These are phyloP conservation scores for Caenorhabditis parvicauda DNA, from an alignment of 2,888 invertebrate genomes.

Conservation along the genomic window DNA sequence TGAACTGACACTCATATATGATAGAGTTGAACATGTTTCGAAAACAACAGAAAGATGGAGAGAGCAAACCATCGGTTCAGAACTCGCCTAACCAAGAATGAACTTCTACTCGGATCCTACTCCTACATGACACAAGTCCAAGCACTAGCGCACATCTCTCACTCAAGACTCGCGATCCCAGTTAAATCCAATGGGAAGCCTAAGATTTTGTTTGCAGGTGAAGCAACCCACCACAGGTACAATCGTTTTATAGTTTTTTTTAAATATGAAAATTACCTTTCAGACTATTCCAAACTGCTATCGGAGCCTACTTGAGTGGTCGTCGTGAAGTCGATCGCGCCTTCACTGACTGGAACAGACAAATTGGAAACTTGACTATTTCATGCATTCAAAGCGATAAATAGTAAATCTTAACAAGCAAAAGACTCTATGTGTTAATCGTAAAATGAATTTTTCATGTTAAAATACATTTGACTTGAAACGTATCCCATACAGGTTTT, in stretches of 20 bases:
- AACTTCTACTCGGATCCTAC: slow-evolving; percentile 50
- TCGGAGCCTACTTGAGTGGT: slow-evolving; percentile 53
- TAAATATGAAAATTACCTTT: slow-evolving; percentile 4
- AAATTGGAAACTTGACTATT: not conserved
- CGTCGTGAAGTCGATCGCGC: slow-evolving; percentile 48
- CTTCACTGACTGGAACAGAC: slow-evolving; percentile 15
- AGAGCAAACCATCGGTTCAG: slow-evolving; percentile 25
- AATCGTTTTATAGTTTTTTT: not conserved
- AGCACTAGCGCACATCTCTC: slow-evolving; percentile 33
- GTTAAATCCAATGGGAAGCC: slow-evolving; percentile 36
- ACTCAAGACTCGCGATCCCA: slow-evolving; percentile 44
- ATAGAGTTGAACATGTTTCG: not conserved
- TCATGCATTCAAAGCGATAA: no score
- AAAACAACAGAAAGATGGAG: not conserved
- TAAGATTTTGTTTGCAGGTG: slow-evolving; percentile 53
- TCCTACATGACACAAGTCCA: slow-evolving; percentile 48
- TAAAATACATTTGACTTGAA: no score
- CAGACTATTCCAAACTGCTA: slow-evolving; percentile 55
- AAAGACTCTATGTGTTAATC: no score
- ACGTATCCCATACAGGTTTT: no score
- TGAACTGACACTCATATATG: not conserved
- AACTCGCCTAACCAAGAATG: slow-evolving; percentile 46
- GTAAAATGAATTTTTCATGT: no score
- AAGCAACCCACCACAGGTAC: slow-evolving; percentile 54
- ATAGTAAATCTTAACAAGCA: no score